Evolutionary conservation across 2,113 vertebrate genomes (phyloP).

Genomic region (Bubo bubo): DNA sequence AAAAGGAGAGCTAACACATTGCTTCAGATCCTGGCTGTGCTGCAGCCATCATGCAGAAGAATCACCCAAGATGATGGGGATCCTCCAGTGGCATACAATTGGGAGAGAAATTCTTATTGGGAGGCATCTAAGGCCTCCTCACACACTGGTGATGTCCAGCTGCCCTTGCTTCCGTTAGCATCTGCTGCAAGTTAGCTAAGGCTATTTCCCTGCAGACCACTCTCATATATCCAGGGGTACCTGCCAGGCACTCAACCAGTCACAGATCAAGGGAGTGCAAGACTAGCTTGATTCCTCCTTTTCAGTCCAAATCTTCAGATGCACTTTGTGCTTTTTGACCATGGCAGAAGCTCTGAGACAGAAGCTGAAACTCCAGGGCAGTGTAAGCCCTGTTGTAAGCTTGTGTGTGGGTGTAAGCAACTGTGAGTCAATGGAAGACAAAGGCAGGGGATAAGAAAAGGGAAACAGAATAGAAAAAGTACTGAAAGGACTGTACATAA

Average conservation of each 20-base stretch:
- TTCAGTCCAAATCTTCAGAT: not conserved
- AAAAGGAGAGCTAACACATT: not conserved
- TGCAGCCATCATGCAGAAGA: not conserved
- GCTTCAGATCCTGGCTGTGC: not conserved
- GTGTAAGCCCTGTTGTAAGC: not conserved
- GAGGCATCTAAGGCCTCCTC: not conserved
- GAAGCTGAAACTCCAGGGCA: not conserved
- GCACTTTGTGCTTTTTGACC: not conserved
- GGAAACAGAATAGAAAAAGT: not conserved
- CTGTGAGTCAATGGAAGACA: not conserved
- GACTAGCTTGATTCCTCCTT: not conserved
- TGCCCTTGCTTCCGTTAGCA: not conserved
- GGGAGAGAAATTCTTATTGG: not conserved
- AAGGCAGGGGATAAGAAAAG: not conserved
- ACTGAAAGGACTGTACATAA: not conserved
- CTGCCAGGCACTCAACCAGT: not conserved
- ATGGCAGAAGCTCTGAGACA: not conserved
- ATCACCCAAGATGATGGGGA: not conserved
- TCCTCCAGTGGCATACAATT: not conserved
- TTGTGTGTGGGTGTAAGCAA: rapidly evolving
- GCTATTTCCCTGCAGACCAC: not conserved
- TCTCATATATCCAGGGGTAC: not conserved
- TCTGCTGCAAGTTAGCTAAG: not conserved
- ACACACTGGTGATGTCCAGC: not conserved
- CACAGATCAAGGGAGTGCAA: not conserved